Conservation (phyloP, 1,140 invertebrate species). For the Augochlora pura region DNA sequence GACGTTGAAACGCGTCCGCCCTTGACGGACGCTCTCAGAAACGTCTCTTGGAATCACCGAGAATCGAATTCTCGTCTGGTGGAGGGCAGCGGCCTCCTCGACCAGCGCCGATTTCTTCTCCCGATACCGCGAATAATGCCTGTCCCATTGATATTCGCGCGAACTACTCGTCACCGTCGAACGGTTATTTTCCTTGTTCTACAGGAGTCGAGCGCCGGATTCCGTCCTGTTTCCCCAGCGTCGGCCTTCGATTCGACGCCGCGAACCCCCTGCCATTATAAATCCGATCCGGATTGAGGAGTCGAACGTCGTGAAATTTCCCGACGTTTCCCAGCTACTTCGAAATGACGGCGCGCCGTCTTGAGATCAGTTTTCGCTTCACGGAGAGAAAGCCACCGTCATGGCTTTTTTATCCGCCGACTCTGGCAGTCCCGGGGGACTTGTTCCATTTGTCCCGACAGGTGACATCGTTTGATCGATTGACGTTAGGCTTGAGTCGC, state of each 20-base stretch:
- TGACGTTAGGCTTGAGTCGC: no score
- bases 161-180: slow-evolving; percentile 4
- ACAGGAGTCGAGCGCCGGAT: not conserved
- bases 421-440: no score
- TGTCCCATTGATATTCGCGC: slow-evolving; percentile 15
- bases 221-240: not conserved
- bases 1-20: not conserved
- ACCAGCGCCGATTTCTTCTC: slow-evolving; percentile 22
- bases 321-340: not conserved
- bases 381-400: not conserved
- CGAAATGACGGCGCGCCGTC: not conserved
- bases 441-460: no score
- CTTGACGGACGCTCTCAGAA: not conserved
- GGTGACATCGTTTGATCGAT: no score
- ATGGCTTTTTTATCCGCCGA: not conserved
- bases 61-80: slow-evolving; percentile 1
- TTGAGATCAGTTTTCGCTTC: not conserved
- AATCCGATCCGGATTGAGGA: slow-evolving; percentile 2
- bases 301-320: not conserved
- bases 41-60: not conserved
- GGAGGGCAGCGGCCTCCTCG: not conserved
- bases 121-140: slow-evolving; percentile 37
- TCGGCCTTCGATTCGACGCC: slow-evolving; percentile 14
- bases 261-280: slow-evolving; percentile 22
- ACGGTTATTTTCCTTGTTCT: slow-evolving; percentile 28